Percentiles rank a stretch among this genome's conserved stretches.
phyloP scores from a whole-genome alignment of 1,140 invertebrate species.

The Hyposmocoma kahamanoa region DNA sequence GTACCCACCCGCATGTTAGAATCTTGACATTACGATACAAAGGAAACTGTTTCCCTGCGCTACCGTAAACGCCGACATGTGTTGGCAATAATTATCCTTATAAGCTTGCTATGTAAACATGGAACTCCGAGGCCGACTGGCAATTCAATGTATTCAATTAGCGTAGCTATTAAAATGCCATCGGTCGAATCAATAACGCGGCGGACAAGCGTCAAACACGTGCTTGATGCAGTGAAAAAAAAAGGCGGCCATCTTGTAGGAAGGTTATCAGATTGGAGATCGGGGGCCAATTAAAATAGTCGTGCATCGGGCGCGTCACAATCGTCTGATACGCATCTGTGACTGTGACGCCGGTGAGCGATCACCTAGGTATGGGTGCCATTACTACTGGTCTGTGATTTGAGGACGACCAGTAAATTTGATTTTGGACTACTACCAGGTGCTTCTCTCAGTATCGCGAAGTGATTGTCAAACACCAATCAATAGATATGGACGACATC shows the following conservation, averaged over 20 bases:
- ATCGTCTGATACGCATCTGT: constrained; percentile 60
- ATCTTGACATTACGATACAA: constrained; percentile 1
- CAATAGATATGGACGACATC: too few relatives aligned
- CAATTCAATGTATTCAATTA: too few relatives aligned
- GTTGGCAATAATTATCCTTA: too few relatives aligned
- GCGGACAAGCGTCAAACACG: constrained; percentile 50
- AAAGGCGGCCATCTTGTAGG: constrained; percentile 58
- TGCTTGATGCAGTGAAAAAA: constrained; percentile 40
- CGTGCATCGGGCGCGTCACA: constrained; percentile 66
- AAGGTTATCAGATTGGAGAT: constrained; percentile 59
- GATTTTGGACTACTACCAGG: too few relatives aligned
- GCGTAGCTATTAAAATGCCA: constrained; percentile 1
- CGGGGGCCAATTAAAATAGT: constrained; percentile 70
- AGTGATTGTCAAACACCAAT: too few relatives aligned
- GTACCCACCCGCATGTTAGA: background rate
- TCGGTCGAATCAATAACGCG: constrained; percentile 16
- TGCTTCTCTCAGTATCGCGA: too few relatives aligned
- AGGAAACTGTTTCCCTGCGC: too few relatives aligned
- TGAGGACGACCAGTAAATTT: too few relatives aligned
- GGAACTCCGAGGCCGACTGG: too few relatives aligned
- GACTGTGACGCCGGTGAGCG: constrained; percentile 53
- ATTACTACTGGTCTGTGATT: constrained; percentile 14
- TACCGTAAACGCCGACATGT: too few relatives aligned
- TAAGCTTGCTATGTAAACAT: too few relatives aligned
- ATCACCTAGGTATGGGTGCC: constrained; percentile 49